Evolutionary conservation across 2,113 vertebrate species (phyloP).

Genomic region (Collichthys lucidus): DNA sequence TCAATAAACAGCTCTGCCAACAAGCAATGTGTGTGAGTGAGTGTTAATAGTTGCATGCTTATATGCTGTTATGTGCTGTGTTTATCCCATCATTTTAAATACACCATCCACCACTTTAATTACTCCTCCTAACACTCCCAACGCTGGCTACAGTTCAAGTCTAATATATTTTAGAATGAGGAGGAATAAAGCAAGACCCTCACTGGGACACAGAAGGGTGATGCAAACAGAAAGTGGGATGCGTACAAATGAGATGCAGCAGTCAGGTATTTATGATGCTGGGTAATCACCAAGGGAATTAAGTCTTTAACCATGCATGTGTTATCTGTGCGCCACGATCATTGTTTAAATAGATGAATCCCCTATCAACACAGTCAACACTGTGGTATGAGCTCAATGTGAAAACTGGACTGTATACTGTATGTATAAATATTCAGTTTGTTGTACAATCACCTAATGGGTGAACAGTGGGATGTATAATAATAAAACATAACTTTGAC

Average conservation of each 20-base stretch:
- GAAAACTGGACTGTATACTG: conserved; percentile 27
- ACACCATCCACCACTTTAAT: conserved; percentile 49
- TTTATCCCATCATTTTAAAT: conserved; percentile 57
- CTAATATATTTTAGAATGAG: conserved; percentile 59
- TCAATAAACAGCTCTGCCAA: conserved; percentile 31
- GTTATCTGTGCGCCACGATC: conserved; percentile 65
- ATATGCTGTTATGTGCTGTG: conserved; percentile 29
- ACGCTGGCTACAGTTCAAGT: conserved; percentile 57
- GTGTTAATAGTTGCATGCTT: conserved; percentile 37
- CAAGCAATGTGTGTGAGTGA: conserved; percentile 2
- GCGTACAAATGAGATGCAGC: conserved; percentile 72
- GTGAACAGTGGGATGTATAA: no score
- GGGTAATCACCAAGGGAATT: conserved; percentile 68
- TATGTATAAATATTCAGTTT: neutral
- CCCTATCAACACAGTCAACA: conserved; percentile 34
- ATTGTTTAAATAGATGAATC: conserved; percentile 55
- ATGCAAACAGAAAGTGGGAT: conserved; percentile 46
- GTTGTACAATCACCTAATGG: neutral
- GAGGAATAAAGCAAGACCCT: conserved; percentile 39
- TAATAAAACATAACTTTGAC: neutral
- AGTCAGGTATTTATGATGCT: conserved; percentile 73
- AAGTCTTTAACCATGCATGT: conserved; percentile 61
- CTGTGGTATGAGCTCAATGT: conserved; percentile 39
- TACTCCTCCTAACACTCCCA: conserved; percentile 47
- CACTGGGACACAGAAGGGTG: conserved; percentile 11